Conservation (phyloP, 2,797 vertebrate genomes). For the Phoeniculus purpureus region DNA sequence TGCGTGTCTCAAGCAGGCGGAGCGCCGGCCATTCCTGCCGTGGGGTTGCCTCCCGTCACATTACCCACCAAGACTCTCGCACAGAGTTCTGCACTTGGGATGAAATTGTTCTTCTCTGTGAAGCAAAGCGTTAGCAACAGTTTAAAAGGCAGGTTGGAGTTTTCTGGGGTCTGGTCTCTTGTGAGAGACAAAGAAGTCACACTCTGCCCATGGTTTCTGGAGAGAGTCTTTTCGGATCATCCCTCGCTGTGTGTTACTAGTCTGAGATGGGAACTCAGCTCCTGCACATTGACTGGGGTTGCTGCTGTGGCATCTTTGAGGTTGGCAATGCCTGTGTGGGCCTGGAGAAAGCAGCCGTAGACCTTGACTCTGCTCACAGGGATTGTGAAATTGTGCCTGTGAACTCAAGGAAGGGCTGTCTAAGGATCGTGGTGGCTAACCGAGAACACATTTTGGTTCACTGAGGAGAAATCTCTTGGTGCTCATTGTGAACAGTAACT, state of each 20-base stretch:
- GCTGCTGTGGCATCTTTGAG: neutral
- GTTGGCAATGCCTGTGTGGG: neutral
- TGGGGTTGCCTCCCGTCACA: neutral
- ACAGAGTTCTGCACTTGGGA: neutral
- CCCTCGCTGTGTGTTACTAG: neutral
- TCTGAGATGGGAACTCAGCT: neutral
- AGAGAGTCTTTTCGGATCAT: neutral
- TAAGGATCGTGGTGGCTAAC: conserved; percentile 44
- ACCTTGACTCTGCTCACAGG: conserved; percentile 21
- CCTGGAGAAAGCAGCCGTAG: neutral
- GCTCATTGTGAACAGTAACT: conserved; percentile 64
- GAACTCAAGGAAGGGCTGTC: conserved; percentile 48
- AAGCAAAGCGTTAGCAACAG: neutral
- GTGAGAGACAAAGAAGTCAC: neutral
- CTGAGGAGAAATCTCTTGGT: conserved; percentile 48
- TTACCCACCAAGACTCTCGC: neutral
- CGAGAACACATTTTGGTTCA: conserved; percentile 37
- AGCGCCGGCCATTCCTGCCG: neutral
- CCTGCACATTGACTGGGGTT: neutral
- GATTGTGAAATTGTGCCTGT: conserved; percentile 32
- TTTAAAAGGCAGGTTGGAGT: neutral
- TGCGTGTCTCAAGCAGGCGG: neutral
- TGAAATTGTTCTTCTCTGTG: neutral
- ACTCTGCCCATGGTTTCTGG: neutral
- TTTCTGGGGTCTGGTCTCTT: neutral